A percentile compares a stretch with the other conserved stretches of the same genome.
phyloP scores from a whole-genome alignment of 2,888 invertebrate genomes.

The Phaedon cochleariae region DNA sequence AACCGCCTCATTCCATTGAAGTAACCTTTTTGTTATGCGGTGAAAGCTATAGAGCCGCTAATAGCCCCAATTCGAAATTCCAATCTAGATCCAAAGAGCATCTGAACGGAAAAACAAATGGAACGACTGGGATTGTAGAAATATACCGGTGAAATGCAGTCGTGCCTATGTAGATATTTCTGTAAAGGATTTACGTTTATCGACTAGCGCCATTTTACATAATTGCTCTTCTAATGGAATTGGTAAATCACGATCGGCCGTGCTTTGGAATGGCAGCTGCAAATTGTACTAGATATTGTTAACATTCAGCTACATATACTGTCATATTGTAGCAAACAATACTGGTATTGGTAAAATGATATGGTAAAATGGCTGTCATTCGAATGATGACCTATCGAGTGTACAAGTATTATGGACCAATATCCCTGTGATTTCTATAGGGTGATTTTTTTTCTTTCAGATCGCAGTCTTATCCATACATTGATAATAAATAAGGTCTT shows the following conservation, averaged over 20 bases:
- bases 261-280: constrained; percentile 9
- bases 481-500: no score
- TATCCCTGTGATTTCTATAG: no score
- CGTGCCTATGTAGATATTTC: constrained; percentile 14
- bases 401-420: no score
- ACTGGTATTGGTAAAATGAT: not conserved
- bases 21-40: not conserved
- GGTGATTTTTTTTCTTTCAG: no score
- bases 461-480: no score
- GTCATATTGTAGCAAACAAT: not conserved
- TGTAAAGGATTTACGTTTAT: constrained; percentile 50
- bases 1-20: not conserved
- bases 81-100: constrained; percentile 17
- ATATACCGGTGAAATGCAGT: constrained; percentile 13
- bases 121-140: constrained; percentile 4
- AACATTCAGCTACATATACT: constrained; percentile 1
- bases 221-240: constrained; percentile 54
- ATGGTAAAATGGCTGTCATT: no score
- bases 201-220: constrained; percentile 53
- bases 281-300: constrained; percentile 8
- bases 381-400: no score
- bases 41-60: constrained; percentile 1
- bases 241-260: constrained; percentile 46
- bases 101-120: constrained; percentile 18
- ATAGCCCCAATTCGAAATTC: not conserved